Base-by-base conservation (phyloP, 2,113 vertebrate species). In the Plecotus auritus region DNA sequence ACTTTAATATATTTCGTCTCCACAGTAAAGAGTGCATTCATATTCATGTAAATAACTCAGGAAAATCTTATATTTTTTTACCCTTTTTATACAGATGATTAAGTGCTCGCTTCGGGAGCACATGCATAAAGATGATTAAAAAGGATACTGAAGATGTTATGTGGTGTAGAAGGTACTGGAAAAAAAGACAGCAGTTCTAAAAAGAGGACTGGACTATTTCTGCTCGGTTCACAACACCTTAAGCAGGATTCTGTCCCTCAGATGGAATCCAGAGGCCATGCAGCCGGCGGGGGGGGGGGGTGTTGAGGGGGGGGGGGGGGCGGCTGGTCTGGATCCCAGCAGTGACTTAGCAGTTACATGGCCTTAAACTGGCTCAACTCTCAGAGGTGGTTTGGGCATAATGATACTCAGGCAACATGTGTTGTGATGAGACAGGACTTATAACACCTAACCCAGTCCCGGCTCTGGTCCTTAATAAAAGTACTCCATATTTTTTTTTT, bases 11-110 rank as follows among this genome's bases (percentile, higher is more conserved):
- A 76, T 13, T 90, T 76, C 56, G 82, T n/a, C 18, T 86, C 49
- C 28, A 70, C n/a, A 66, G 37, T 76, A 84, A 95, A 88, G 47
- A 16, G 6, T 51, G 67, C 11, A 64, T 76, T 56, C 54, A 66
- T 51, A 95, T 77, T 84, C 67, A 87, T 47, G 17, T 54, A 89
- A 90, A 80, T 54, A 93, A 74, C 51, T 88, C 56, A 78, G 72
- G 17, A 47, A 74, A 95, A n/a, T 42, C n/a, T 88, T 49, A 30
- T 12, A 89, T 42, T 70, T 91, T 90, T 66, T 64, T 85, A 93
- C 42, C 51, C 20, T 67, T 96, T 91, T 87, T 42, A 89, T 73
- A 93, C 61, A 80, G 40, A 51, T 69, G 35, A 85, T 49, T 64
- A 91, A 81, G 32, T n/a, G 32, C 64, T n/a, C 2, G 14, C 32